phyloP scores from a whole-genome alignment of 2,797 vertebrate species.

The Lates japonicus region DNA sequence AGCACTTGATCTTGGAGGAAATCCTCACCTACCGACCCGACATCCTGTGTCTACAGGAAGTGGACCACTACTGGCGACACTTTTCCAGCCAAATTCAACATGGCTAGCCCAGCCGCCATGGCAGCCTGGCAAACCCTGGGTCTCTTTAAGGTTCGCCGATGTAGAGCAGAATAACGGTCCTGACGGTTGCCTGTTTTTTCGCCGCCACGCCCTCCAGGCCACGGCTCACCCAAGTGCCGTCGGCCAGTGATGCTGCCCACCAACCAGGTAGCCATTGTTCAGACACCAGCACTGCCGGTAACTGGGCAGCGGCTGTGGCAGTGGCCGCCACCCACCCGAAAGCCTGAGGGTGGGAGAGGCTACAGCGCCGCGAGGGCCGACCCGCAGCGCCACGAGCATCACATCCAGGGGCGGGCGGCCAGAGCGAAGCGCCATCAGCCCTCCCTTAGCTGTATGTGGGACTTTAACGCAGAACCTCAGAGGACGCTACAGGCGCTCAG shows the following conservation, averaged over 20 bases:
- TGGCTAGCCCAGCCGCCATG: constrained; percentile 90
- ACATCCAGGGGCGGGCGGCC: constrained; percentile 52
- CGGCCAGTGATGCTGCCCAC: constrained; percentile 93
- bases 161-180: constrained; percentile 95
- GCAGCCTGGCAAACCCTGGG: constrained; percentile 94
- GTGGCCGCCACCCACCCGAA: constrained; percentile 96
- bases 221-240: constrained; percentile 90
- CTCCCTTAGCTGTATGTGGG: constrained; percentile 92
- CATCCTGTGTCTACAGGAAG: constrained; percentile 95
- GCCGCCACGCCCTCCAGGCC: constrained; percentile 85
- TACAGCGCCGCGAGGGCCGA: constrained; percentile 93
- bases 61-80: constrained; percentile 97
- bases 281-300: constrained; percentile 87
- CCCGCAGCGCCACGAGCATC: constrained; percentile 86
- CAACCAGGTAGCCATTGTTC: constrained; percentile 95
- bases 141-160: constrained; percentile 95
- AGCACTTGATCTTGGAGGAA: constrained; percentile 96
- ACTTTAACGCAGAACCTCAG: constrained; percentile 94
- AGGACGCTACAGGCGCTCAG: constrained; percentile 93
- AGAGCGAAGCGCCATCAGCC: neutral
- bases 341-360: constrained; percentile 94
- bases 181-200: constrained; percentile 94
- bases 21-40: constrained; percentile 94
- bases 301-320: constrained; percentile 87
- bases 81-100: constrained; percentile 92